These are phyloP conservation scores for Cladopsammia gracilis DNA, from an alignment of 64 coral and sea anemone genomes.

Conservation along the genomic window DNA sequence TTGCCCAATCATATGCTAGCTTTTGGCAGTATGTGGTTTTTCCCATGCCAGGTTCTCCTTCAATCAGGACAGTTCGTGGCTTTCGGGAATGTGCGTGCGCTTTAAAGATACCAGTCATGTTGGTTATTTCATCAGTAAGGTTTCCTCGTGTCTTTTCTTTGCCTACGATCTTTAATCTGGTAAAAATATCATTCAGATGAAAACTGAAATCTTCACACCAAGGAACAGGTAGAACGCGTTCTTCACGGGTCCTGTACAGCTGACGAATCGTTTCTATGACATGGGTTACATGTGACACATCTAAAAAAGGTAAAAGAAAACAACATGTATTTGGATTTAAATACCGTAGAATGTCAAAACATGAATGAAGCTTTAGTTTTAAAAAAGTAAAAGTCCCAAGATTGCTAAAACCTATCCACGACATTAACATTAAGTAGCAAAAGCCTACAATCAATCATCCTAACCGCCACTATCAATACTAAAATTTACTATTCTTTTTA, in stretches of 20 bases:
- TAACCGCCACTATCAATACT: no score
- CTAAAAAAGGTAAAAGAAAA: not conserved
- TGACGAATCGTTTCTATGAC: not conserved
- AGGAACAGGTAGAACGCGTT: not conserved
- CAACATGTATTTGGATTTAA: no score
- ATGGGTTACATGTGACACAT: not conserved
- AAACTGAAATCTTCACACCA: conserved; percentile 25
- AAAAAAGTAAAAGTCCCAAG: no score
- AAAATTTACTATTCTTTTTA: no score
- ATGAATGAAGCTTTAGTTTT: no score
- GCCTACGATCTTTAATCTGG: not conserved
- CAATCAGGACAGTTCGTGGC: conserved; percentile 18
- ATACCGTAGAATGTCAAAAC: no score
- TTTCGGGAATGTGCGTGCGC: not conserved
- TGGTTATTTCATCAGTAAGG: not conserved
- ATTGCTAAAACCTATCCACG: no score
- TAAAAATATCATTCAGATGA: conserved; percentile 2
- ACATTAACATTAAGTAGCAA: no score
- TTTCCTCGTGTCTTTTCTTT: not conserved
- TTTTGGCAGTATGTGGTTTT: conserved; percentile 25
- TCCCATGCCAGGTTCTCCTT: conserved; percentile 19
- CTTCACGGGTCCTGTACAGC: not conserved
- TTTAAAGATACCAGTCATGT: conserved; percentile 18
- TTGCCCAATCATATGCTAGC: conserved; percentile 36
- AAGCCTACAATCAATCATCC: no score